Percentiles rank a stretch among this genome's conserved stretches.
Evolutionary conservation across 2,888 invertebrate species (phyloP).

Genomic region (Mylabris sibirica): DNA sequence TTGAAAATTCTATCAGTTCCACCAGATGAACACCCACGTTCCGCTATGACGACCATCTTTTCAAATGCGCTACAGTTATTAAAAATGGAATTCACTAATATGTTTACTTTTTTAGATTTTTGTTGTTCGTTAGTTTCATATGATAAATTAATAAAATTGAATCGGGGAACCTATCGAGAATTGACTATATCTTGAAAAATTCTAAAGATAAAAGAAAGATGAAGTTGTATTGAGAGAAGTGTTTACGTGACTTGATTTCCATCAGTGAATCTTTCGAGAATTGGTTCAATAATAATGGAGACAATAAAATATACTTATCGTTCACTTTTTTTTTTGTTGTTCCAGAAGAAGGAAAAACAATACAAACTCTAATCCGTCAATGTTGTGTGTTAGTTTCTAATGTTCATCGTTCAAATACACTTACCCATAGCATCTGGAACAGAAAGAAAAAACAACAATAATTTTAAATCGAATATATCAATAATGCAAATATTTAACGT

Average conservation of each 20-base stretch:
- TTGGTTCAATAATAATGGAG: constrained; percentile 5
- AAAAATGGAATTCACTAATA: not conserved
- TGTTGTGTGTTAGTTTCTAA: not conserved
- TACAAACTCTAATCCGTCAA: not conserved
- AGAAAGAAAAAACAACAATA: not conserved
- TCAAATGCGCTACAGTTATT: not conserved
- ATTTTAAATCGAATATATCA: not conserved
- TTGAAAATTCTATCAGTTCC: constrained; percentile 50
- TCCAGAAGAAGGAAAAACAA: not conserved
- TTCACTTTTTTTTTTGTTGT: not conserved
- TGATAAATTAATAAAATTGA: not conserved
- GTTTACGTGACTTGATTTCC: constrained; percentile 10
- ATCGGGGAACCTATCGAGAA: not conserved
- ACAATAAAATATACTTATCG: constrained; percentile 11
- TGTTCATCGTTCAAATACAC: constrained; percentile 55
- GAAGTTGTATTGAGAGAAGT: constrained; percentile 5
- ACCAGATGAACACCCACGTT: constrained; percentile 41
- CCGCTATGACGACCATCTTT: constrained; percentile 2
- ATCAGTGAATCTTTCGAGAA: not conserved
- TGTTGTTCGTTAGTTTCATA: not conserved
- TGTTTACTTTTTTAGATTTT: not conserved
- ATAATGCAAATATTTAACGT: not conserved
- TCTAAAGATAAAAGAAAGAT: constrained; percentile 7
- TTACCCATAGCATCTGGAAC: constrained; percentile 80
- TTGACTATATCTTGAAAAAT: not conserved